phyloP scores from a whole-genome alignment of 2,888 invertebrate genomes.

The Eumacrocentrus americanus region DNA sequence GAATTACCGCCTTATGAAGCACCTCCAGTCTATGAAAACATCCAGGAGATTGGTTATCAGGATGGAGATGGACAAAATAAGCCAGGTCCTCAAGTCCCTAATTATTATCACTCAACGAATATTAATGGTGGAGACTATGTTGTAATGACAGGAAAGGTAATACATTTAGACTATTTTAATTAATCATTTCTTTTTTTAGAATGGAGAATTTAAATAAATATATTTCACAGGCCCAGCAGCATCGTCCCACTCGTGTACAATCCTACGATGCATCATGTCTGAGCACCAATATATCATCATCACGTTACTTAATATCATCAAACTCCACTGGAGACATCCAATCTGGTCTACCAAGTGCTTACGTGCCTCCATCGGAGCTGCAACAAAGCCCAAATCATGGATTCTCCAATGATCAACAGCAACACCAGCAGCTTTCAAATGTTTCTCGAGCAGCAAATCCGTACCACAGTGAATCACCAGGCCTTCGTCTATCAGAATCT shows the following conservation, averaged over 20 bases:
- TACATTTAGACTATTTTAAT: background rate
- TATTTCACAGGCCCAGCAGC: conserved; percentile 29
- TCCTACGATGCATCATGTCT: conserved; percentile 53
- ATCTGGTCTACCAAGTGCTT: conserved; percentile 47
- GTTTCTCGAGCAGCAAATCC: conserved; percentile 47
- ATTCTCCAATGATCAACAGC: conserved; percentile 29
- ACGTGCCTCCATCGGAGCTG: conserved; percentile 58
- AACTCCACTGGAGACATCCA: conserved; percentile 50
- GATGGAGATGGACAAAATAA: conserved; percentile 51
- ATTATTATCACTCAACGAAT: conserved; percentile 66
- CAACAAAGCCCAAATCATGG: conserved; percentile 35
- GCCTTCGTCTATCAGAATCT: conserved; percentile 49
- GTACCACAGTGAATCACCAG: conserved; percentile 52
- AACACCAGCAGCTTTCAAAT: no score
- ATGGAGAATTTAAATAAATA: background rate
- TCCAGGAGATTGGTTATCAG: conserved; percentile 64
- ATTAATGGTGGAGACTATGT: conserved; percentile 80
- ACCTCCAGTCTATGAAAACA: conserved; percentile 69
- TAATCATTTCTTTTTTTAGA: background rate
- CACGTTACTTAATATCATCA: conserved; percentile 46
- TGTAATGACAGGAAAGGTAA: conserved; percentile 76
- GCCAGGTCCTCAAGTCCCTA: conserved; percentile 62
- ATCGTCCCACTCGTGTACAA: conserved; percentile 46
- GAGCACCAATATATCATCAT: conserved; percentile 35
- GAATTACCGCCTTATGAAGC: conserved; percentile 65